Conservation (phyloP, 37 sponge, comb jelly and placozoan genomes). For the Theonella swinhoei region DNA sequence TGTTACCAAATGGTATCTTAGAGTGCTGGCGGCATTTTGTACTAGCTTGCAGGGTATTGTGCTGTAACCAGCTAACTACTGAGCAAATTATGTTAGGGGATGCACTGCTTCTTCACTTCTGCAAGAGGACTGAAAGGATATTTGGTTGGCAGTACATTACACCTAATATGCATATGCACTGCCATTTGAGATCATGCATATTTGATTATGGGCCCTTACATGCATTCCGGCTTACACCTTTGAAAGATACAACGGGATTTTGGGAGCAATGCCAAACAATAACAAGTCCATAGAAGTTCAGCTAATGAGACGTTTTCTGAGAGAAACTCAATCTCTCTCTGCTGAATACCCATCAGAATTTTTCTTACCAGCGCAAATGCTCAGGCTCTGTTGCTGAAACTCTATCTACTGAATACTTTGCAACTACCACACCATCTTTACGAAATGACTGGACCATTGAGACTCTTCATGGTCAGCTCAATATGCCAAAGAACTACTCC, state of each 20-base stretch:
- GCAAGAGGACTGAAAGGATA: constrained; percentile 3
- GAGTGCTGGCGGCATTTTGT: constrained; percentile 50
- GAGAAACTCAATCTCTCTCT: no score
- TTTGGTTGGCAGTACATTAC: constrained; percentile 32
- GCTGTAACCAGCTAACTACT: not conserved
- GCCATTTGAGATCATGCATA: constrained; percentile 32
- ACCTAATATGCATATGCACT: no score
- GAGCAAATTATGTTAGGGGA: constrained; percentile 24
- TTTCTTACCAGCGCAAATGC: no score
- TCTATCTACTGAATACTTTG: no score
- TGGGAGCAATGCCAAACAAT: constrained; percentile 12
- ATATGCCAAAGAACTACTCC: no score
- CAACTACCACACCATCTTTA: no score
- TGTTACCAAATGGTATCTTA: no score
- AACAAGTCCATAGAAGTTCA: constrained; percentile 23
- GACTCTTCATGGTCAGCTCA: no score
- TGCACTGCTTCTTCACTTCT: constrained; percentile 31
- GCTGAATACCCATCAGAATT: no score
- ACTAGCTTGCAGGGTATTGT: constrained; percentile 15
- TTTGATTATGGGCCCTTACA: constrained; percentile 33
- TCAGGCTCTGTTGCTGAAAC: no score
- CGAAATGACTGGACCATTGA: no score
- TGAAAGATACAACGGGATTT: constrained; percentile 49
- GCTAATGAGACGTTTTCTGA: constrained; percentile 32
- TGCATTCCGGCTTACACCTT: constrained; percentile 42